These are phyloP conservation scores for Heliconius hortense DNA, from an alignment of 2,888 invertebrate species.

Conservation along the genomic window DNA sequence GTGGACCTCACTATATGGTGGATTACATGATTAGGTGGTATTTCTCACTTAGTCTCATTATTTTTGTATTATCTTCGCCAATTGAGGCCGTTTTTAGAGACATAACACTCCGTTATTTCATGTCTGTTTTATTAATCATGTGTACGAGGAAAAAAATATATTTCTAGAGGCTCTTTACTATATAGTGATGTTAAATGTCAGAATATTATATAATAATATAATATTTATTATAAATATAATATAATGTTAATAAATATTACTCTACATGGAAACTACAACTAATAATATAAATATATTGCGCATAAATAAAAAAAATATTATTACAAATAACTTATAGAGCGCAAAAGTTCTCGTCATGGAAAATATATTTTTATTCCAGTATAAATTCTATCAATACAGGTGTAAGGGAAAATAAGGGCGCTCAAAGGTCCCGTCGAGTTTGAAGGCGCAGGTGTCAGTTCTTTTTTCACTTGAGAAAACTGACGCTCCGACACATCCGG, in stretches of 20 bases:
- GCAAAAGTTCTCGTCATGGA: neutral
- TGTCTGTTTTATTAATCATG: too few relatives aligned
- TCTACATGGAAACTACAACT: neutral
- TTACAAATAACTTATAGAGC: neutral
- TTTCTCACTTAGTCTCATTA: neutral
- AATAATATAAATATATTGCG: neutral
- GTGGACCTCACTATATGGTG: neutral
- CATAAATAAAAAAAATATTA: neutral
- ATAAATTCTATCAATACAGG: constrained; percentile 11
- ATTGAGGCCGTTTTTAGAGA: too few relatives aligned
- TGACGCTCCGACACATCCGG: constrained; percentile 5
- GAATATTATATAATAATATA: neutral
- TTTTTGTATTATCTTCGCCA: neutral
- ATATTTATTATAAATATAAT: neutral
- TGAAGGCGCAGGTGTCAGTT: constrained; percentile 28
- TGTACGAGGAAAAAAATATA: too few relatives aligned
- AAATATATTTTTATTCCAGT: constrained; percentile 1
- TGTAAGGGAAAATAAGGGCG: constrained; percentile 3
- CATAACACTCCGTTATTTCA: too few relatives aligned
- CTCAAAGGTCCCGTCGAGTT: constrained; percentile 3
- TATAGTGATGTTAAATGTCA: neutral
- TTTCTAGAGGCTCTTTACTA: neutral
- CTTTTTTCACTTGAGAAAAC: constrained; percentile 25
- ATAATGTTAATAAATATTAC: neutral
- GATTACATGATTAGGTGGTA: neutral